Conservation (phyloP, 2,888 invertebrate genomes). For the Chalcosyrphus nemorum region DNA sequence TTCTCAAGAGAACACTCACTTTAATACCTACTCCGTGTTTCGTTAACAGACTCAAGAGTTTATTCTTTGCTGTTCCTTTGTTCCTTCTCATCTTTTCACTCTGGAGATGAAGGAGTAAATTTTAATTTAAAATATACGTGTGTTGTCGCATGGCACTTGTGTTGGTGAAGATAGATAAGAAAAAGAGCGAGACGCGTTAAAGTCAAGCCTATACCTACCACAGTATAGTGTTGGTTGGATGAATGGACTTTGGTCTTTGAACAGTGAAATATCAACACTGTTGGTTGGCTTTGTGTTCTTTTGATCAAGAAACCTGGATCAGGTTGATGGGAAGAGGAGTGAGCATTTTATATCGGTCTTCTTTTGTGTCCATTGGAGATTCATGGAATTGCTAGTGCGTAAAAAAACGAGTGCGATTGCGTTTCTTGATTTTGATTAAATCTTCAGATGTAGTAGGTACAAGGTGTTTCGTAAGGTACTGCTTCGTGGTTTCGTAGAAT, state of each 20-base stretch:
- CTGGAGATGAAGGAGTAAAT: conserved; percentile 15
- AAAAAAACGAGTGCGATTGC: too few species aligned
- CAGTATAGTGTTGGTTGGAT: not conserved
- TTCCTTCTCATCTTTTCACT: not conserved
- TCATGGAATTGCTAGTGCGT: too few species aligned
- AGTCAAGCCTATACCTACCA: not conserved
- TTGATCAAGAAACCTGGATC: conserved; percentile 22
- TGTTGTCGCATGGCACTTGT: not conserved
- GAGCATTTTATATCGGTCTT: not conserved
- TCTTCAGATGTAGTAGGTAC: too few species aligned
- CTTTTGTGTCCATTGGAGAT: too few species aligned
- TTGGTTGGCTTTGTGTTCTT: conserved; percentile 12
- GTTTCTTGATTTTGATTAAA: not conserved
- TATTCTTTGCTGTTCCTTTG: not conserved
- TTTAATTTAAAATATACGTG: not conserved
- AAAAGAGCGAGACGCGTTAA: not conserved
- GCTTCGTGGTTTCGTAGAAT: too few species aligned
- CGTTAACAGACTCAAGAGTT: not conserved
- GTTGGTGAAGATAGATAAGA: conserved; percentile 35
- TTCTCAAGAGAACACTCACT: not conserved
- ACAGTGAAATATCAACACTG: conserved; percentile 10
- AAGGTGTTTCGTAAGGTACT: too few species aligned
- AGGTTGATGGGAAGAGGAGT: not conserved
- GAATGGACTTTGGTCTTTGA: conserved; percentile 48
- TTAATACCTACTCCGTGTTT: not conserved